These are phyloP conservation scores for Pseudomugil gertrudae DNA, from an alignment of 2,797 vertebrate species.

Conservation along the genomic window DNA sequence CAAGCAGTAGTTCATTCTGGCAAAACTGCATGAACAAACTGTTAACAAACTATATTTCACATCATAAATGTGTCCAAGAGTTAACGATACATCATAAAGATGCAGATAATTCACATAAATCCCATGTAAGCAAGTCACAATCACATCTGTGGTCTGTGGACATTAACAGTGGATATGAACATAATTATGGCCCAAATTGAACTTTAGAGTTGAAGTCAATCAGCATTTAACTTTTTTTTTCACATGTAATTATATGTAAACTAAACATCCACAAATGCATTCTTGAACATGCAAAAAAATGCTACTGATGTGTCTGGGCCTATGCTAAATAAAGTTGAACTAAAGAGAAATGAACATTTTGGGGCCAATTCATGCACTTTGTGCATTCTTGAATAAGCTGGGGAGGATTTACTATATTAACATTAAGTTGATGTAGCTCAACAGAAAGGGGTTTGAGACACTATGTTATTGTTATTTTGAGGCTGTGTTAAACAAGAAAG, in stretches of 20 bases:
- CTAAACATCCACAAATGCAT: background rate
- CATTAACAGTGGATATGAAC: too few relatives aligned
- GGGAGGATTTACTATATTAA: background rate
- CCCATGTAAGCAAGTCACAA: background rate
- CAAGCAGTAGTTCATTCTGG: too few relatives aligned
- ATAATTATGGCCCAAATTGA: too few relatives aligned
- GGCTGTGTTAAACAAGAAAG: background rate
- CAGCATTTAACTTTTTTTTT: too few relatives aligned
- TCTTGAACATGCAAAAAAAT: background rate
- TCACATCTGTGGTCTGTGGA: background rate
- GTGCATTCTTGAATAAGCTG: background rate
- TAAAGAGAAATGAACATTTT: background rate
- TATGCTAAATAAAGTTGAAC: background rate
- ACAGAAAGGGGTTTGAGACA: conserved; percentile 3
- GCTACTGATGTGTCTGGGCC: background rate
- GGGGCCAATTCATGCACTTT: background rate
- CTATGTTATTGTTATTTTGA: background rate
- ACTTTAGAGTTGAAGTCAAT: too few relatives aligned
- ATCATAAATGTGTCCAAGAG: background rate
- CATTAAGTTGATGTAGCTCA: background rate
- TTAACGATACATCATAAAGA: background rate
- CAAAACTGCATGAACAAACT: background rate
- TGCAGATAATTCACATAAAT: background rate
- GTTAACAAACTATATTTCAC: background rate
- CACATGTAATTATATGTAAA: background rate